phyloP scores from a whole-genome alignment of 1,140 invertebrate genomes.

The Drosophila insularis region DNA sequence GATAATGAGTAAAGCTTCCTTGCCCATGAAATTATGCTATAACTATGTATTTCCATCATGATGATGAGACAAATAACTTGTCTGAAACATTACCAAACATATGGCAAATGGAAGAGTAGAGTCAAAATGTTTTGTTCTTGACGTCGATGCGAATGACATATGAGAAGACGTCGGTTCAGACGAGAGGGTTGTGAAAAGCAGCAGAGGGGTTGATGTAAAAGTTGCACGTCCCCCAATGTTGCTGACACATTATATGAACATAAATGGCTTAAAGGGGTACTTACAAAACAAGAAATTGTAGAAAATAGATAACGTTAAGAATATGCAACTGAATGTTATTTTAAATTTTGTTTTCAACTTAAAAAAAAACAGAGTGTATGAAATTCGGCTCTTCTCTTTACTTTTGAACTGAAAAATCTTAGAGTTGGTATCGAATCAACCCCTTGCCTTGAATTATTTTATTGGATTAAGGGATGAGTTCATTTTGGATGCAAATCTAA shows the following conservation, averaged over 20 bases:
- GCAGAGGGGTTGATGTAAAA: conserved; percentile 14
- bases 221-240: not conserved
- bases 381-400: not conserved
- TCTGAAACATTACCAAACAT: conserved; percentile 80
- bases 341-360: too few species aligned
- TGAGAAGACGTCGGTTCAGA: conserved; percentile 19
- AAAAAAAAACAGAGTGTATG: not conserved
- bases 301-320: not conserved
- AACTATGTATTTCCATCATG: too few species aligned
- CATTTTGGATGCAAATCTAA: not conserved
- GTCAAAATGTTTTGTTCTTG: conserved; percentile 30
- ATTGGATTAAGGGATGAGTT: conserved; percentile 16
- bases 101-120: conserved; percentile 56
- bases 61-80: conserved; percentile 59
- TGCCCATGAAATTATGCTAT: too few species aligned
- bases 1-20: too few species aligned
- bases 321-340: not conserved
- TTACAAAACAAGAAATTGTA: not conserved
- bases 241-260: conserved; percentile 29
- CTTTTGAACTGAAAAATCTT: too few species aligned
- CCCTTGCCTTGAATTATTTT: not conserved
- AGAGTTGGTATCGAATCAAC: conserved; percentile 49
- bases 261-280: not conserved
- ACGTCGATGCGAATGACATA: conserved; percentile 76
- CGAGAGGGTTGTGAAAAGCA: not conserved